Evolutionary conservation across 2,113 vertebrate genomes (phyloP).

Genomic region (Danio rerio): GRCz12tu NC_133177.1:37364501-37365000

Average conservation of each 20-base stretch:
- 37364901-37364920: too few relatives aligned
- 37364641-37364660: constrained; percentile 68
- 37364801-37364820: too few relatives aligned
- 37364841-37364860: too few relatives aligned
- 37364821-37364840: too few relatives aligned
- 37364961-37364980: too few relatives aligned
- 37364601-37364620: constrained; percentile 67
- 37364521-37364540: constrained; percentile 66
- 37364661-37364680: constrained; percentile 52
- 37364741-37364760: neutral
- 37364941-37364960: too few relatives aligned
- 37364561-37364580: constrained; percentile 73
- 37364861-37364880: too few relatives aligned
- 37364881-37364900: too few relatives aligned
- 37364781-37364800: too few relatives aligned
- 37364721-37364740: neutral
- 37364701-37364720: neutral
- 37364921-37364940: too few relatives aligned
- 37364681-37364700: constrained; percentile 41
- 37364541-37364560: constrained; percentile 71
- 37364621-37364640: constrained; percentile 60
- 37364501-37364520: constrained; percentile 66
- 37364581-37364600: constrained; percentile 70
- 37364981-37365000: too few relatives aligned
- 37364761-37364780: too few relatives aligned